Percentiles rank a stretch among this genome's conserved stretches.
These are phyloP conservation scores for Meiosimyza decipiens DNA, from an alignment of 2,888 invertebrate genomes.

Conservation along the genomic window DNA sequence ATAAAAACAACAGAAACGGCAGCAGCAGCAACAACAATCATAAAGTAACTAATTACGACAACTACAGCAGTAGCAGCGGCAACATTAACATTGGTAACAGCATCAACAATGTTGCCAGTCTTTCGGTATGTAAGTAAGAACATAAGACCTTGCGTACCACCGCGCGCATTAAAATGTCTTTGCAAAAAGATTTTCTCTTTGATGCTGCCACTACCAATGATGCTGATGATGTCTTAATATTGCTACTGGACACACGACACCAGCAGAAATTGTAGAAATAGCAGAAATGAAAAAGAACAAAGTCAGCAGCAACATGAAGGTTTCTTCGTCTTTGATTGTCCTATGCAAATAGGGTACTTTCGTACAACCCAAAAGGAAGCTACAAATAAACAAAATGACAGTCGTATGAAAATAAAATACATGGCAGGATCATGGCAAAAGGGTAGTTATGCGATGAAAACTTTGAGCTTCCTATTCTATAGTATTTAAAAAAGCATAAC, in stretches of 20 bases:
- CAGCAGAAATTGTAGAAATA: constrained; percentile 28
- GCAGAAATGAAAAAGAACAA: constrained; percentile 41
- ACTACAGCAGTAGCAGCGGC: neutral
- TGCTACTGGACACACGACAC: constrained; percentile 35
- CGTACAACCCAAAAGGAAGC: neutral
- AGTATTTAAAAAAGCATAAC: too few species aligned
- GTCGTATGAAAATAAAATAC: neutral
- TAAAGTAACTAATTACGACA: neutral
- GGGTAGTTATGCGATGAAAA: neutral
- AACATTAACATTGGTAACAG: neutral
- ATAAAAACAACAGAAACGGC: too few species aligned
- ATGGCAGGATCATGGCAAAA: constrained; percentile 3
- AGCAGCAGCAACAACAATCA: neutral
- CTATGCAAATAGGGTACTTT: neutral
- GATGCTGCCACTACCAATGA: neutral
- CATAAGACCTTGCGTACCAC: constrained; percentile 2
- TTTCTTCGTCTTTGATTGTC: neutral
- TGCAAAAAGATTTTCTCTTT: constrained; percentile 18
- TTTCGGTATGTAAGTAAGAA: neutral
- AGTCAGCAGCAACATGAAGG: constrained; percentile 39
- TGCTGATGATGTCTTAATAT: constrained; percentile 28
- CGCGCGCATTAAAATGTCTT: constrained; percentile 23
- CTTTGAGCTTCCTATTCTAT: neutral
- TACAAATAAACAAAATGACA: neutral
- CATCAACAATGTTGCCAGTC: neutral